These are phyloP conservation scores for Endomychus coccineus DNA, from an alignment of 2,888 invertebrate species.

Conservation along the genomic window DNA sequence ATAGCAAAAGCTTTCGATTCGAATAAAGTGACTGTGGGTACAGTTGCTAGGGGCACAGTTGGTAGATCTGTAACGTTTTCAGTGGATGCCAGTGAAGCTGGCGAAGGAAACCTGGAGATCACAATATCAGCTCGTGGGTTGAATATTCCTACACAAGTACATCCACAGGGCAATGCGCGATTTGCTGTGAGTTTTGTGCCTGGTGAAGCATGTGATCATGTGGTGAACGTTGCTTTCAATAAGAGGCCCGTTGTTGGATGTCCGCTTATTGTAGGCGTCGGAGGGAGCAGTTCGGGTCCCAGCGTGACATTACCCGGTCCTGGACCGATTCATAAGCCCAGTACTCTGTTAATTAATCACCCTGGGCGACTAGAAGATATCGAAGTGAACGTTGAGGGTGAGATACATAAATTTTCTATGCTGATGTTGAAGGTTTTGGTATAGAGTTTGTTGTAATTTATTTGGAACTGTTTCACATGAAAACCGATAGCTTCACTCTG, in stretches of 20 bases:
- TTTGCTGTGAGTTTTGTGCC: constrained; percentile 97
- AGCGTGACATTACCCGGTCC: constrained; percentile 66
- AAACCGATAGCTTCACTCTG: no score
- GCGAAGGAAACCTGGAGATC: constrained; percentile 95
- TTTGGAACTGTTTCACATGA: no score
- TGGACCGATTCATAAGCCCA: constrained; percentile 62
- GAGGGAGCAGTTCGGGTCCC: constrained; percentile 57
- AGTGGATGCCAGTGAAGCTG: constrained; percentile 93
- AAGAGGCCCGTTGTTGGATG: constrained; percentile 82
- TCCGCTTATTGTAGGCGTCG: constrained; percentile 81
- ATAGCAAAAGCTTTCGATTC: constrained; percentile 91
- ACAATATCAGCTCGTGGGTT: constrained; percentile 89
- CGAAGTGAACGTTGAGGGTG: constrained; percentile 95
- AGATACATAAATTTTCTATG: constrained; percentile 33
- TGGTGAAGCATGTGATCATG: constrained; percentile 87
- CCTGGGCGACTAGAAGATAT: constrained; percentile 85
- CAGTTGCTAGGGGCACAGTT: constrained; percentile 72
- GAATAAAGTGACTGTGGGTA: constrained; percentile 69
- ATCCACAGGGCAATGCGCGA: constrained; percentile 77
- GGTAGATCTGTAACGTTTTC: constrained; percentile 91
- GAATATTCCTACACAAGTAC: constrained; percentile 93
- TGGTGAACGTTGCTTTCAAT: constrained; percentile 96
- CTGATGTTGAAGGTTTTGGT: no score
- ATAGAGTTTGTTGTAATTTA: no score
- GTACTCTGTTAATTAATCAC: constrained; percentile 67